Evolutionary conservation across 92 coral and sea anemone genomes (phyloP).

Genomic region (Paramuricea clavata): DNA sequence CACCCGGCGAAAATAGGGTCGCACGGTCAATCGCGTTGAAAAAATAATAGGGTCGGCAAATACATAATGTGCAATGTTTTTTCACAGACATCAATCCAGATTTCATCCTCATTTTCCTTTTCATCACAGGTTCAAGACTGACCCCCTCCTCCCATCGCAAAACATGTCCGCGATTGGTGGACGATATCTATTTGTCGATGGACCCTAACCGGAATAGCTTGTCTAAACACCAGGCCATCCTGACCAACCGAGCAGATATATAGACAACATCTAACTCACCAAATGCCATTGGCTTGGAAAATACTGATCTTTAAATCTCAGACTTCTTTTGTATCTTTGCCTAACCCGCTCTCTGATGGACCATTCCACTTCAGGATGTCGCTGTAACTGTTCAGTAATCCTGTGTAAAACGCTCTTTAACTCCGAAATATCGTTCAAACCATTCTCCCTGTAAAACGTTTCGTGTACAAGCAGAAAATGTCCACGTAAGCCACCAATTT

Average conservation of each 20-base stretch:
- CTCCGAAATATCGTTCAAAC: neutral
- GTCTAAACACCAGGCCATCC: too few relatives aligned
- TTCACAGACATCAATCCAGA: too few relatives aligned
- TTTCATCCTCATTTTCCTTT: too few relatives aligned
- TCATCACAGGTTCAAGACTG: neutral
- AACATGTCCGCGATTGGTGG: too few relatives aligned
- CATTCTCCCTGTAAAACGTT: constrained; percentile 68
- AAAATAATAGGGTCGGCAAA: too few relatives aligned
- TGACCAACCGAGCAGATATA: constrained; percentile 26
- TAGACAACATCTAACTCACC: constrained; percentile 70
- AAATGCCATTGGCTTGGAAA: constrained; percentile 99
- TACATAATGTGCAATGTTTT: too few relatives aligned
- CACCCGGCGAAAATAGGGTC: too few relatives aligned
- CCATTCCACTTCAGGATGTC: constrained; percentile 96
- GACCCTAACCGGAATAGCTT: too few relatives aligned
- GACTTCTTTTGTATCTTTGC: constrained; percentile 81
- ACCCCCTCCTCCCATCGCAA: too few relatives aligned
- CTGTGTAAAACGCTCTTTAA: constrained; percentile 54
- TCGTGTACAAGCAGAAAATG: constrained; percentile 88
- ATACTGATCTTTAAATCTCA: constrained; percentile 95
- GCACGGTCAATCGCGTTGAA: too few relatives aligned
- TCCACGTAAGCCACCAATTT: constrained; percentile 90
- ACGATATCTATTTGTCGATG: too few relatives aligned
- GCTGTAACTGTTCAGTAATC: constrained; percentile 68
- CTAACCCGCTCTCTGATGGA: constrained; percentile 87